Percentiles rank a stretch among this genome's conserved stretches.
These are phyloP conservation scores for Blera fallax DNA, from an alignment of 2,888 invertebrate species.

Conservation along the genomic window DNA sequence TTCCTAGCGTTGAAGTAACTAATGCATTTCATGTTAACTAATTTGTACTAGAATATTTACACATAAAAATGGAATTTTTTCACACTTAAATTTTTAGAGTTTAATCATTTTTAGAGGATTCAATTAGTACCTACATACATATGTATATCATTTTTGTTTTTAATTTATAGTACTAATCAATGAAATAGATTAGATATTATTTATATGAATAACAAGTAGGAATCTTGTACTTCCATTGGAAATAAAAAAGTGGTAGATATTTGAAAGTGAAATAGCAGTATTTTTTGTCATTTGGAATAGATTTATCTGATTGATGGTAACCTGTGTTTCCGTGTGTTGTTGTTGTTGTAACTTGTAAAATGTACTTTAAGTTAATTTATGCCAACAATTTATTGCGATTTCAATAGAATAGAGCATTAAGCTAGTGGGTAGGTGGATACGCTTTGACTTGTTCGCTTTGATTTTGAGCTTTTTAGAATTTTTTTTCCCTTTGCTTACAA, in stretches of 20 bases:
- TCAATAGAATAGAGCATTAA: no score
- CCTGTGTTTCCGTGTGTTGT: no score
- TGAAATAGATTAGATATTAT: neutral
- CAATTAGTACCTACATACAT: neutral
- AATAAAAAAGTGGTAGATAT: constrained; percentile 52
- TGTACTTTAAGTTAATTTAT: no score
- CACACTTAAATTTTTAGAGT: neutral
- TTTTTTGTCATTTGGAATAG: neutral
- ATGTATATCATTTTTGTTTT: neutral
- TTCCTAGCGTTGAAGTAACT: constrained; percentile 75
- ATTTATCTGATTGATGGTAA: neutral
- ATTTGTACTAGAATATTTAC: constrained; percentile 27
- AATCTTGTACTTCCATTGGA: constrained; percentile 55
- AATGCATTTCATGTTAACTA: constrained; percentile 64
- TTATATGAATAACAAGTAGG: constrained; percentile 23
- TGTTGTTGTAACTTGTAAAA: no score
- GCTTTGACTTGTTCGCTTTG: no score
- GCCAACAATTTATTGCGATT: no score
- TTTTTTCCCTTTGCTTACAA: no score
- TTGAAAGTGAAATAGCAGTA: constrained; percentile 28
- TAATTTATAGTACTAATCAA: neutral
- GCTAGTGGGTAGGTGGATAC: no score
- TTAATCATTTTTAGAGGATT: neutral
- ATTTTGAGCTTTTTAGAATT: no score
- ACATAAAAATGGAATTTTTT: neutral